phyloP scores from a whole-genome alignment of 2,888 invertebrate species.

The Neria commutata region DNA sequence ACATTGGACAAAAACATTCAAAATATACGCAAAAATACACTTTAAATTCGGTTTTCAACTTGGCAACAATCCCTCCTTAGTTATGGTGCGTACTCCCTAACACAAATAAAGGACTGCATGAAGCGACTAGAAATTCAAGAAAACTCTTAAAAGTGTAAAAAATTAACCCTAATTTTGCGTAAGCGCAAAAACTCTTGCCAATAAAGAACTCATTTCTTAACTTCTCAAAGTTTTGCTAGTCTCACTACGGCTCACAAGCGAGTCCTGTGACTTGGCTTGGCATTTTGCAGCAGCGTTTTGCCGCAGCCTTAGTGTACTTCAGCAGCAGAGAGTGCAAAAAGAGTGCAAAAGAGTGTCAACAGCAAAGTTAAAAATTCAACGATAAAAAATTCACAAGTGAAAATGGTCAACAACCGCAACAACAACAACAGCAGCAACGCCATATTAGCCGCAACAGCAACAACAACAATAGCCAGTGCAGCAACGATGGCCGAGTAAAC shows the following conservation, averaged over 20 bases:
- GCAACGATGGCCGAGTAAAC: too few relatives aligned
- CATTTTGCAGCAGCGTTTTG: neutral
- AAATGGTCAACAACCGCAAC: constrained; percentile 9
- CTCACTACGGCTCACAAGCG: neutral
- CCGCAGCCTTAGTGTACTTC: too few relatives aligned
- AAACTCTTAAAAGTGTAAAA: neutral
- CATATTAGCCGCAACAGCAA: neutral
- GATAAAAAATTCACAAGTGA: constrained; percentile 9
- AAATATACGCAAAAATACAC: too few relatives aligned
- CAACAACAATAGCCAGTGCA: neutral
- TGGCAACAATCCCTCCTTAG: too few relatives aligned
- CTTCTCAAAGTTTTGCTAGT: neutral
- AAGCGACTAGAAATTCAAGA: constrained; percentile 4
- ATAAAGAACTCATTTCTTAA: constrained; percentile 21
- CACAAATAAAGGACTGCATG: too few relatives aligned
- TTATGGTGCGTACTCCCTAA: too few relatives aligned
- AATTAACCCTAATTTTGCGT: constrained; percentile 21
- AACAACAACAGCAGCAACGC: too few relatives aligned
- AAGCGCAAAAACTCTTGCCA: constrained; percentile 24
- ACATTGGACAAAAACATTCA: too few relatives aligned
- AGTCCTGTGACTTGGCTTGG: neutral
- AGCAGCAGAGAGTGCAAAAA: neutral
- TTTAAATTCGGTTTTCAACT: too few relatives aligned
- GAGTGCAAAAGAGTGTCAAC: constrained; percentile 3
- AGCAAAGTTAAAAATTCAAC: constrained; percentile 14